Percentiles rank a stretch among this genome's conserved stretches.
Conservation (phyloP, 2,113 vertebrate genomes). For the Raphicerus campestris region DNA sequence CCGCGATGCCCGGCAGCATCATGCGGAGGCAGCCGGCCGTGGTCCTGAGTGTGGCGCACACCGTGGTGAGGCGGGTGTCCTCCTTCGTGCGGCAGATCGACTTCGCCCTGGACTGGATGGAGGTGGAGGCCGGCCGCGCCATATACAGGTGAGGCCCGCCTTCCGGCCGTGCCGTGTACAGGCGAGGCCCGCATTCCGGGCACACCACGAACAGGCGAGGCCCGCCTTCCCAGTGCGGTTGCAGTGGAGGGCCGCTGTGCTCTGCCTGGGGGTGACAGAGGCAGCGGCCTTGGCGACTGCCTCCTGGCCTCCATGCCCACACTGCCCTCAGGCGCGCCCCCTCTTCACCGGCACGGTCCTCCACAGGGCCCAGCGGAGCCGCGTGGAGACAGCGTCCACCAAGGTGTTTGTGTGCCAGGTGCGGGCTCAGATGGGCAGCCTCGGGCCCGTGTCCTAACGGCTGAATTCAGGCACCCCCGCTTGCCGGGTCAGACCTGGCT, state of each 20-base stretch:
- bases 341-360: too few species aligned
- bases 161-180: accelerated
- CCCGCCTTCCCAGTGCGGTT: accelerated
- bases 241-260: background rate
- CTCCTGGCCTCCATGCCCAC: background rate
- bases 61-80: constrained; percentile 90
- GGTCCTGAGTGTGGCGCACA: constrained; percentile 92
- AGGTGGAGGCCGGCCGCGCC: constrained; percentile 92
- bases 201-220: background rate
- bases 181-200: background rate
- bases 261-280: background rate
- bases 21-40: constrained; percentile 91
- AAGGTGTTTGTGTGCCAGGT: background rate
- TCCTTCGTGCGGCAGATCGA: constrained; percentile 94
- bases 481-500: background rate
- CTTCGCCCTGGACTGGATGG: constrained; percentile 98
- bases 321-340: background rate
- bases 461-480: background rate
- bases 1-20: constrained; percentile 79
- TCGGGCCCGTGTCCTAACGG: accelerated
- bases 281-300: background rate
- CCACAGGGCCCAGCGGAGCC: background rate
- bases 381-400: accelerated
- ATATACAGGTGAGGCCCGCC: constrained; percentile 87
- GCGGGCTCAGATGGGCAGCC: too few species aligned